Evolutionary conservation across 2,113 vertebrate species (phyloP), one percentile per base, ranked within the genome.

Genomic region (Centrocercus urophasianus): DNA sequence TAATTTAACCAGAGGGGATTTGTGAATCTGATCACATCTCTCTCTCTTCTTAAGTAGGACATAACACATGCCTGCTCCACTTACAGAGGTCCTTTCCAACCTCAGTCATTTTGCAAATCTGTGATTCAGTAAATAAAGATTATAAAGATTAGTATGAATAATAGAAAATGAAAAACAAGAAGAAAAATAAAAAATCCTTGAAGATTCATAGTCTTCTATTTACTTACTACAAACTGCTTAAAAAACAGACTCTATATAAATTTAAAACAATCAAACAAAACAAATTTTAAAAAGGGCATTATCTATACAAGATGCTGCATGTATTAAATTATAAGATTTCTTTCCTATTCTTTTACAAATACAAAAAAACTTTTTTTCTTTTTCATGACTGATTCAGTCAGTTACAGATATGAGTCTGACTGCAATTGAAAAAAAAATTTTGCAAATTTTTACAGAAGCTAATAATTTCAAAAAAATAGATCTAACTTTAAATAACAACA

Each of bases 251-350:
- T 19, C 5, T 18, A 24, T 42, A 28, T 16, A 16, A n/a, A 40
- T 22, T 1, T 1, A 45, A 52, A 56, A 24, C 22, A 50, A 50
- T 24, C 8, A 47, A 47, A 54, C 4, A 11, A 2, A 32, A 43
- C 8, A 15, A 28, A 54, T 16, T 54, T 54, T 54, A 17, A 9
- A 1, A 1, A 30, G 7, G 3, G 0, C 11, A 24, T 48, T 72
- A 43, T 34, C 20, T 17, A 60, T 54, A 47, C 16, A 34, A 76
- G 65, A 25, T 52, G 3, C 1, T 42, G 1, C 42, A 2, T 47
- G 4, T 57, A 3, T 67, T 83, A 59, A 21, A 80, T 6, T 2
- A 47, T 32, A 56, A 3, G 10, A 4, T 18, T 42, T 76, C 27
- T 75, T 78, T 86, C 48, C 38, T 64, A 3, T 71, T 66, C 14